These are phyloP conservation scores for Gouania willdenowi DNA, from an alignment of 2,797 vertebrate species.

Conservation along the genomic window DNA sequence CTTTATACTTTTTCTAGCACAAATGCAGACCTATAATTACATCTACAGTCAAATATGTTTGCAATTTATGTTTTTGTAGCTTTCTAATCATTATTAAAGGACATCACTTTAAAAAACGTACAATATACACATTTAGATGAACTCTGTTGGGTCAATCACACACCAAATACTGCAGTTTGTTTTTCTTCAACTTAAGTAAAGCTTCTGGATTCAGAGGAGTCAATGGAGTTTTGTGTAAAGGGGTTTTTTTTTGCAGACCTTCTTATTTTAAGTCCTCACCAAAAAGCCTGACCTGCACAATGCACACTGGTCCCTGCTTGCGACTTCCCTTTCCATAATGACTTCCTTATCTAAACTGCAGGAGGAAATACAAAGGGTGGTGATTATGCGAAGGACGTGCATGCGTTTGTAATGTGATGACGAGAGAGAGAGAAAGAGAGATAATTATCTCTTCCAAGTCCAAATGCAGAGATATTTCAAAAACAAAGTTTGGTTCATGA, in stretches of 20 bases:
- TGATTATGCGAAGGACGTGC: slow-evolving; percentile 63
- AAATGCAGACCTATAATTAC: too few species aligned
- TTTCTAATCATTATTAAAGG: too few species aligned
- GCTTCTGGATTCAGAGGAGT: not conserved
- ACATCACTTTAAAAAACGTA: too few species aligned
- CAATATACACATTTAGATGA: too few species aligned
- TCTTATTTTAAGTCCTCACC: not conserved
- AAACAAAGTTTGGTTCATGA: slow-evolving; percentile 58
- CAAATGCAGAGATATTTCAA: slow-evolving; percentile 42
- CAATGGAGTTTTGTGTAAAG: not conserved
- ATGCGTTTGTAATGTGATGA: slow-evolving; percentile 57
- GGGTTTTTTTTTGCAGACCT: not conserved
- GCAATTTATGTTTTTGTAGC: too few species aligned
- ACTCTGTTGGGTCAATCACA: too few species aligned
- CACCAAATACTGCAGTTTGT: too few species aligned
- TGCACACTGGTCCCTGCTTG: slow-evolving; percentile 27
- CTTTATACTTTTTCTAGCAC: too few species aligned
- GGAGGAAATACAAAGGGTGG: slow-evolving; percentile 44
- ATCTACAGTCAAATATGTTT: too few species aligned
- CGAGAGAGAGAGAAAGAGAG: slow-evolving; percentile 3
- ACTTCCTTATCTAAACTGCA: slow-evolving; percentile 50
- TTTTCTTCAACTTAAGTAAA: not conserved
- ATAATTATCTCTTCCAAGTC: slow-evolving; percentile 33
- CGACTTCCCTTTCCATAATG: slow-evolving; percentile 55
- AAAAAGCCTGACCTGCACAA: slow-evolving; percentile 19